A percentile compares a stretch with the other conserved stretches of the same genome.
Conservation (phyloP, 2,888 invertebrate species). For the Lucinisca nassula region DNA sequence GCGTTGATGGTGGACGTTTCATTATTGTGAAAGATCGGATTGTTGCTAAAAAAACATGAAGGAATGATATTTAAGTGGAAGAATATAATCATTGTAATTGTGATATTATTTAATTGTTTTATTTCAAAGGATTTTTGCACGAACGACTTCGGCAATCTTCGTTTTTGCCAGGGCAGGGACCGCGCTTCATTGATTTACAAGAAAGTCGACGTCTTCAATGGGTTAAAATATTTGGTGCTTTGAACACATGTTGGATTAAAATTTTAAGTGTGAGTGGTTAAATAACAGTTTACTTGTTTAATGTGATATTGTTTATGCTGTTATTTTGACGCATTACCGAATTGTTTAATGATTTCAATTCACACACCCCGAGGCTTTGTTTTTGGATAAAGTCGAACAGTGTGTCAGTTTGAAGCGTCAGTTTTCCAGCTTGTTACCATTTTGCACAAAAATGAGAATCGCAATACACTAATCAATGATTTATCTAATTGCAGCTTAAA, state of each 20-base stretch:
- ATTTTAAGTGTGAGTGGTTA: too few species aligned
- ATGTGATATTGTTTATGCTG: background rate
- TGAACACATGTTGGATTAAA: too few species aligned
- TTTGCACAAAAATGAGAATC: background rate
- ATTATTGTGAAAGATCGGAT: background rate
- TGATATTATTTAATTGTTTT: background rate
- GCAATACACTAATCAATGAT: background rate
- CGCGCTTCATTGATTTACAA: background rate
- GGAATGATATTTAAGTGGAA: background rate
- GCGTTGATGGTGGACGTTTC: constrained; percentile 10
- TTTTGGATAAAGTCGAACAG: background rate
- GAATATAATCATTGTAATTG: background rate
- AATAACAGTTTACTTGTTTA: too few species aligned
- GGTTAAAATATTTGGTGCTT: too few species aligned
- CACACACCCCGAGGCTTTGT: constrained; percentile 9
- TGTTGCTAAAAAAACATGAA: background rate
- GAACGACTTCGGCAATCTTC: constrained; percentile 43
- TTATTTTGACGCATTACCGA: background rate
- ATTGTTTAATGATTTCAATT: background rate
- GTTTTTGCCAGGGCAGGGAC: constrained; percentile 16
- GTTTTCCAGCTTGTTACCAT: background rate
- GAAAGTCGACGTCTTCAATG: too few species aligned
- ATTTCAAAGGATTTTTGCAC: background rate
- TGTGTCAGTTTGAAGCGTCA: background rate
- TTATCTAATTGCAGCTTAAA: background rate